phyloP scores from a whole-genome alignment of 2,797 vertebrate genomes.

The Toxotes lorentzi region DNA sequence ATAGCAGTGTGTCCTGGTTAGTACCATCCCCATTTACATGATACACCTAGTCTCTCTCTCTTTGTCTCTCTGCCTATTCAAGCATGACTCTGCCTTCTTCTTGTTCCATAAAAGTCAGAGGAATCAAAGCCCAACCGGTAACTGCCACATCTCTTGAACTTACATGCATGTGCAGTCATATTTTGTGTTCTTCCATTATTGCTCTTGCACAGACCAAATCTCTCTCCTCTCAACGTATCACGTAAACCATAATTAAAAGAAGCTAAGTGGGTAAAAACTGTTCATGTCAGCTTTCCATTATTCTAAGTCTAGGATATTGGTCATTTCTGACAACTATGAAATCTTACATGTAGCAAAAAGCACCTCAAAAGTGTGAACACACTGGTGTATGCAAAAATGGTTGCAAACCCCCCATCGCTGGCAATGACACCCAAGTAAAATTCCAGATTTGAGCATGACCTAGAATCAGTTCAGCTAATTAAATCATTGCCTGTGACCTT shows the following conservation, averaged over 20 bases:
- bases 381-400: neutral
- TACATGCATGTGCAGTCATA: slow-evolving; percentile 23
- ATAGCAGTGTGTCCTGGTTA: slow-evolving; percentile 95
- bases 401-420: neutral
- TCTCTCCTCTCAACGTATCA: slow-evolving; percentile 1
- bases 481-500: neutral
- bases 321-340: neutral
- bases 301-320: neutral
- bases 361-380: neutral
- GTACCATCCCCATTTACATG: slow-evolving; percentile 84
- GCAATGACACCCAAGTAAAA: neutral
- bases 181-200: slow-evolving; percentile 26
- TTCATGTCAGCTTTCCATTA: neutral
- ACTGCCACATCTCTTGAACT: slow-evolving; percentile 12
- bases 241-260: neutral
- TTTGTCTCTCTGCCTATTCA: slow-evolving; percentile 29
- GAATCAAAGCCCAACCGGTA: slow-evolving; percentile 8
- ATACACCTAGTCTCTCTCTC: slow-evolving; percentile 20
- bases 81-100: slow-evolving; percentile 25
- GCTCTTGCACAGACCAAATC: neutral
- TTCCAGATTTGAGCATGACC: neutral
- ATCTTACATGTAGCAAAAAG: neutral
- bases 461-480: neutral
- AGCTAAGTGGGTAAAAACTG: neutral
- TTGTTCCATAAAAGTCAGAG: slow-evolving; percentile 21